Percentiles rank a stretch among this genome's conserved stretches.
Conservation (phyloP, 1,140 invertebrate genomes). For the Papilio glaucus region DNA sequence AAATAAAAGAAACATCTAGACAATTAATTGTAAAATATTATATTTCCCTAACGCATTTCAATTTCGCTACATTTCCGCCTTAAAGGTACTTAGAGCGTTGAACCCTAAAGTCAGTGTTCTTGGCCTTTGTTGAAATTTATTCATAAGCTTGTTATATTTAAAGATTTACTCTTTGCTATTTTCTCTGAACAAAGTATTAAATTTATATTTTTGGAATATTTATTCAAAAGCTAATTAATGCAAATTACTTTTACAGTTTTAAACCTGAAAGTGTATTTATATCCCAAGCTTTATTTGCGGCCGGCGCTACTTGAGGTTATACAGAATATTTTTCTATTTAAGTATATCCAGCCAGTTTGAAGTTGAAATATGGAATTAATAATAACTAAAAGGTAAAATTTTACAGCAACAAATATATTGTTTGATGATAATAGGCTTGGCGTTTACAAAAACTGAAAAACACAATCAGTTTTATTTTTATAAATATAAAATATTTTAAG, state of each 20-base stretch:
- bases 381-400: too few species aligned
- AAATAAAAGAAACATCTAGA: slow-evolving; percentile 7
- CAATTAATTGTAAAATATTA: neutral
- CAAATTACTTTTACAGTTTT: neutral
- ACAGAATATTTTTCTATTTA: too few species aligned
- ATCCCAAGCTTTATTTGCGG: too few species aligned
- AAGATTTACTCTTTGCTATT: slow-evolving; percentile 7
- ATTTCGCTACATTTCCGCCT: neutral
- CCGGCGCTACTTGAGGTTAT: too few species aligned
- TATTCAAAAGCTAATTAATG: neutral
- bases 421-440: too few species aligned
- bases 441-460: too few species aligned
- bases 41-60: neutral
- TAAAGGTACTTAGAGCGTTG: neutral
- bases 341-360: too few species aligned
- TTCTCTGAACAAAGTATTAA: slow-evolving; percentile 36
- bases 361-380: too few species aligned
- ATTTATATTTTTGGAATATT: slow-evolving; percentile 61
- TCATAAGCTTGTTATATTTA: neutral
- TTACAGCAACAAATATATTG: too few species aligned
- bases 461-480: too few species aligned
- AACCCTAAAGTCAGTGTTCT: neutral
- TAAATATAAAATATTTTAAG: too few species aligned
- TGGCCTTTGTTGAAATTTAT: neutral
- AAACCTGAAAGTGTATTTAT: neutral